Base-by-base conservation (phyloP, 2,888 invertebrate species). In the Drosophila ustulata region DNA sequence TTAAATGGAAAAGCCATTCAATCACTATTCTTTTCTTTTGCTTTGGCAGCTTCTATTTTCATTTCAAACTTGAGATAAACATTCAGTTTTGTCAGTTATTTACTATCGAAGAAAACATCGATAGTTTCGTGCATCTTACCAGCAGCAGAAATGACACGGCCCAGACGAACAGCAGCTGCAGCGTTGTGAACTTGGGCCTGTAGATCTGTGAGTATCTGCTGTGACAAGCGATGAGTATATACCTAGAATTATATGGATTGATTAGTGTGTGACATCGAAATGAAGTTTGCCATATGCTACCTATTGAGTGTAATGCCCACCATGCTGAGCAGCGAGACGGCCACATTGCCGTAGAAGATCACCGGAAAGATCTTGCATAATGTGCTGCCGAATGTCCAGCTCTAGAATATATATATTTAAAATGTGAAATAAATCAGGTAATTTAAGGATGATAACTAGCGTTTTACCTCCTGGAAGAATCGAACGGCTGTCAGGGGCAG, bases 311-410 rank as follows among this genome's bases (percentile, higher is more conserved):
- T 97, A 77, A 97, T 97, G 77, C 97, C 97, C 56, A 97, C 97
- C 96, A 97, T 97, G 88, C 96, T 97, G 71, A 97, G 93, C 39
- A 97, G 93, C 0, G 97, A 97, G 3, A 97, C 96, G 0, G 97
- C 97, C 56, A 97, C 97, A 91, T 97, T 97, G 66, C 97, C 97
- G 90, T 97, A 97, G 93, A 97, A 97, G 80, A 97, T 95, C 79
- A 97, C 95, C 0, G 97, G 97, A 93, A 97, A 97, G 92, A 97
- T 94, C 93, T 95, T 95, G 91, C 97, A 97, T 37, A 97, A 93
- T 1, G 94, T 94, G 23, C 95, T 94, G 0, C 97, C 97, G 25
- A 97, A 94, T 45, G 95, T 94, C 97, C 97, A 97, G 66, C 94
- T 93, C 92, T 92, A 18, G 18, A 18, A 18, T 18, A 1, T 18